These are phyloP conservation scores for Platanista minor DNA, from an alignment of 2,113 vertebrate genomes.

Conservation along the genomic window DNA sequence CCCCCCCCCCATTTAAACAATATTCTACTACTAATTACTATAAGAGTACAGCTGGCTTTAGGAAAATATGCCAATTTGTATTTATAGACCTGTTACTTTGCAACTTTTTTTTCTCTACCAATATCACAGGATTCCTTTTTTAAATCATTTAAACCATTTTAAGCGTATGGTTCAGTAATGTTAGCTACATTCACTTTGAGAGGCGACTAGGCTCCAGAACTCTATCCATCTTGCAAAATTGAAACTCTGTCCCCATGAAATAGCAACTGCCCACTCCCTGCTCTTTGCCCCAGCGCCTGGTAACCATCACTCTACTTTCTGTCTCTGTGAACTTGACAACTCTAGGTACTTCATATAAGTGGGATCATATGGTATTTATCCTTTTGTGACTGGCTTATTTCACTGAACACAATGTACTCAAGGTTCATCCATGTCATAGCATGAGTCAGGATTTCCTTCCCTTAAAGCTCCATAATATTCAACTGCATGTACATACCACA, in stretches of 20 bases:
- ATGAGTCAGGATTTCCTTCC: background rate
- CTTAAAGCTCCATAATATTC: background rate
- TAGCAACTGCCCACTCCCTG: background rate
- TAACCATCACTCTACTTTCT: background rate
- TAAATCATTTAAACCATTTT: background rate
- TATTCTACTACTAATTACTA: background rate
- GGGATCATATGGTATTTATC: background rate
- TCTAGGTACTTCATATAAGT: background rate
- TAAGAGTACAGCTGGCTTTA: background rate
- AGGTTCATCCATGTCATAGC: background rate
- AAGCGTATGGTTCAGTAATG: background rate
- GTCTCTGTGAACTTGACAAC: too few species aligned
- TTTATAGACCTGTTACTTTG: background rate
- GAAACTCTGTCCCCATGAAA: background rate
- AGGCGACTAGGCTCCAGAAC: background rate
- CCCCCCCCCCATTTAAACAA: background rate
- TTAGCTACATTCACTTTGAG: background rate
- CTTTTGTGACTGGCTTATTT: background rate
- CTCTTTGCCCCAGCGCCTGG: background rate
- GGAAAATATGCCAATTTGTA: background rate
- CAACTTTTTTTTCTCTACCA: background rate
- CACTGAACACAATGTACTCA: background rate
- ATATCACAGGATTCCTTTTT: background rate
- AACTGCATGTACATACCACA: background rate
- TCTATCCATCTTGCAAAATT: background rate